A percentile compares a stretch with the other conserved stretches of the same genome.
Evolutionary conservation across 2,113 vertebrate genomes (phyloP).

Genomic region (Ameiurus melas): DNA sequence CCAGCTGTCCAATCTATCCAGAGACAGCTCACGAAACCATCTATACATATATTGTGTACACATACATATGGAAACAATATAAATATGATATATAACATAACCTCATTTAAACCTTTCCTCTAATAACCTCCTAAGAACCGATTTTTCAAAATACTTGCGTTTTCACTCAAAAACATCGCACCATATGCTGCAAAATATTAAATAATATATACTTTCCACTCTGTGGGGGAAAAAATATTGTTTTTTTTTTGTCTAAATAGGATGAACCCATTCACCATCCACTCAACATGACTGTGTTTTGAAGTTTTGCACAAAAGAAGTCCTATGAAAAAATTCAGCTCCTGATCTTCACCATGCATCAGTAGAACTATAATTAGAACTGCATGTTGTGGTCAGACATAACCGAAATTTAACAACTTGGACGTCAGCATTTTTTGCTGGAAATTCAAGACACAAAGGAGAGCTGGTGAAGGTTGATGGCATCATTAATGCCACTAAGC

Average conservation of each 20-base stretch:
- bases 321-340: neutral
- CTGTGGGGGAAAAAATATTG: too few species aligned
- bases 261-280: neutral
- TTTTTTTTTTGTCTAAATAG: neutral
- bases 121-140: neutral
- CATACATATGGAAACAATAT: neutral
- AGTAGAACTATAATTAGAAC: neutral
- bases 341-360: neutral
- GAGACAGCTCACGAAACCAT: neutral
- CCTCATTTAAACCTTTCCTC: neutral
- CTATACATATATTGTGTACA: neutral
- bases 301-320: neutral
- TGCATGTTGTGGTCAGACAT: neutral
- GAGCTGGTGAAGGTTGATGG: neutral
- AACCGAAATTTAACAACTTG: neutral
- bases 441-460: neutral
- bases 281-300: too few species aligned
- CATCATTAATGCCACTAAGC: neutral
- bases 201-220: neutral
- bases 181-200: neutral
- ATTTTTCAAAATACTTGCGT: too few species aligned
- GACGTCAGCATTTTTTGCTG: neutral
- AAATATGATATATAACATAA: neutral
- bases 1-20: conserved; percentile 26
- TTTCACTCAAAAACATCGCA: neutral